Conservation (phyloP, 2,797 vertebrate species). For the Cynodonichthys magdalenae region DNA sequence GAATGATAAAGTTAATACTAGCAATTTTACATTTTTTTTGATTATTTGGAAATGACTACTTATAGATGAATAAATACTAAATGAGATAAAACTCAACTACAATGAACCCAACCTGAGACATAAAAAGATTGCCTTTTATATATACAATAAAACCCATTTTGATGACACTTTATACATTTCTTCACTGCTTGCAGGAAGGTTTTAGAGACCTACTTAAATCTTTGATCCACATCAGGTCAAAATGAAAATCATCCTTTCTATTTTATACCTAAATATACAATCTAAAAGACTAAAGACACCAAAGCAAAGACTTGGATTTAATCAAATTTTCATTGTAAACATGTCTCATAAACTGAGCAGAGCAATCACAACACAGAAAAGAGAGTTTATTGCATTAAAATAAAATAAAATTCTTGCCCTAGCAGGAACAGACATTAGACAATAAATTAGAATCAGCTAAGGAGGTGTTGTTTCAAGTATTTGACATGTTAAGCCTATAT, state of each 20-base stretch:
- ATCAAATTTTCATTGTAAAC: neutral
- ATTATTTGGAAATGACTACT: too few relatives aligned
- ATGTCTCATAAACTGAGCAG: neutral
- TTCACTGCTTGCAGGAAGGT: neutral
- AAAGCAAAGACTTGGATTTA: neutral
- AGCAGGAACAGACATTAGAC: neutral
- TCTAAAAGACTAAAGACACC: neutral
- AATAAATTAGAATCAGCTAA: neutral
- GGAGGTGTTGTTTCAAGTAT: neutral
- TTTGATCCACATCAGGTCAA: neutral
- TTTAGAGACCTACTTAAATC: neutral
- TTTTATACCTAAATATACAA: neutral
- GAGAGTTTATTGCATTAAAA: neutral
- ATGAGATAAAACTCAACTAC: too few relatives aligned
- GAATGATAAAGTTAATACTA: too few relatives aligned
- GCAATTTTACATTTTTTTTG: too few relatives aligned
- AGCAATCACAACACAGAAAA: neutral
- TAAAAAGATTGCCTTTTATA: too few relatives aligned
- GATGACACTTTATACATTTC: neutral
- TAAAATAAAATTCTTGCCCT: neutral
- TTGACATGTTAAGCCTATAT: neutral
- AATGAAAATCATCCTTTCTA: neutral
- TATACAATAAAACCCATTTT: too few relatives aligned
- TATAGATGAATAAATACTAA: too few relatives aligned
- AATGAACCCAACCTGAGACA: too few relatives aligned